A percentile compares a stretch with the other conserved stretches of the same genome.
phyloP scores from a whole-genome alignment of 2,113 vertebrate species.

The Platysternon megacephalum region DNA sequence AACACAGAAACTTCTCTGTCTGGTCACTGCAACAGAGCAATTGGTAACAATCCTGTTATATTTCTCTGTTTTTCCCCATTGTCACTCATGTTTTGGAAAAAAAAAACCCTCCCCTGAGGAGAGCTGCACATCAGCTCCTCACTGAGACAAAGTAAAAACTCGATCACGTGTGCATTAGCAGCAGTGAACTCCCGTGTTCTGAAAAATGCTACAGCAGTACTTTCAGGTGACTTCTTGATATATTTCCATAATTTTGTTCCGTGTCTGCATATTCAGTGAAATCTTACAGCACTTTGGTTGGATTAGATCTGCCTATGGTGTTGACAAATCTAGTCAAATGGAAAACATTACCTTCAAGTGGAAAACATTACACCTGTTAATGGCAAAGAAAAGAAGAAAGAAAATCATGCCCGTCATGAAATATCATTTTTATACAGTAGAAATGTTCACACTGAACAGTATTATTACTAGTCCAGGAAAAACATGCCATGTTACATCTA shows the following conservation, averaged over 20 bases:
- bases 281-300: background rate
- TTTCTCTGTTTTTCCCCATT: background rate
- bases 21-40: background rate
- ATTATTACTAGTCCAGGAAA: background rate
- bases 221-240: background rate
- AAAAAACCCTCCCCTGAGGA: background rate
- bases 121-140: background rate
- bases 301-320: background rate
- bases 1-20: background rate
- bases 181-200: background rate
- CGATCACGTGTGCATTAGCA: background rate
- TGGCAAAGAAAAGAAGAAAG: background rate
- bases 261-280: background rate
- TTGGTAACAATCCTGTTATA: background rate
- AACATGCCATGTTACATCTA: background rate
- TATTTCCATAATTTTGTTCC: background rate
- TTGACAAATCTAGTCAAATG: background rate
- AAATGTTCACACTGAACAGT: background rate
- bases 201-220: background rate
- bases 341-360: background rate
- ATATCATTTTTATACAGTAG: background rate
- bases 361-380: rapidly evolving
- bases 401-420: background rate
- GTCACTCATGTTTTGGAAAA: background rate
- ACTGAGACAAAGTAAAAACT: background rate